Conservation (phyloP, 2,888 invertebrate species). For the Rhagium mordax region DNA sequence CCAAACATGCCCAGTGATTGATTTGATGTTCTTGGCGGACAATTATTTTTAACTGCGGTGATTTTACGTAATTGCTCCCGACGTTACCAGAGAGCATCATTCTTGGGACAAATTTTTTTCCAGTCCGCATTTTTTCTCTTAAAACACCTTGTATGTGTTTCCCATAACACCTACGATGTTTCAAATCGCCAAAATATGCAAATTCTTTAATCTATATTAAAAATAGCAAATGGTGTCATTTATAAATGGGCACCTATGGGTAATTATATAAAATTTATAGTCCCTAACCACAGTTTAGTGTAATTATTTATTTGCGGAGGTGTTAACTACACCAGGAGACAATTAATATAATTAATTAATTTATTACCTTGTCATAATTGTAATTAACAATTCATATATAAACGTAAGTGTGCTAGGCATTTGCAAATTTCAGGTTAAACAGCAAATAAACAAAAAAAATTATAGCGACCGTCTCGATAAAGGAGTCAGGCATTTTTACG, state of each 20-base stretch:
- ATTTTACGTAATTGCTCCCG: too few species aligned
- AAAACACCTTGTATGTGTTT: too few species aligned
- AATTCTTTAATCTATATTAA: neutral
- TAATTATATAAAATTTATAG: neutral
- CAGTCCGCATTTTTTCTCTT: too few species aligned
- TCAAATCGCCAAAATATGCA: neutral
- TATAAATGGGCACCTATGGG: neutral
- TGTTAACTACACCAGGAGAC: neutral
- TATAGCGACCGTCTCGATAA: neutral
- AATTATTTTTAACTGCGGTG: neutral
- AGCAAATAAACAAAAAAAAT: neutral
- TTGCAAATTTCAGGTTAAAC: neutral
- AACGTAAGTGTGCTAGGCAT: neutral
- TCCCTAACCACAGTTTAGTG: neutral
- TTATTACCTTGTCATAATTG: neutral
- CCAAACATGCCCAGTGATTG: neutral
- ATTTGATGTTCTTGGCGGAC: neutral
- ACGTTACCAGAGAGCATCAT: too few species aligned
- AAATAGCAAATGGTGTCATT: neutral
- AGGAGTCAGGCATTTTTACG: conserved; percentile 29
- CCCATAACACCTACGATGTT: neutral
- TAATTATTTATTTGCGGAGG: neutral
- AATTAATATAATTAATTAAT: neutral
- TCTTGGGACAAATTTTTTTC: too few species aligned
- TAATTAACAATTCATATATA: neutral